Evolutionary conservation across 2,113 vertebrate species (phyloP).

Genomic region (Oenanthe oenanthe): DNA sequence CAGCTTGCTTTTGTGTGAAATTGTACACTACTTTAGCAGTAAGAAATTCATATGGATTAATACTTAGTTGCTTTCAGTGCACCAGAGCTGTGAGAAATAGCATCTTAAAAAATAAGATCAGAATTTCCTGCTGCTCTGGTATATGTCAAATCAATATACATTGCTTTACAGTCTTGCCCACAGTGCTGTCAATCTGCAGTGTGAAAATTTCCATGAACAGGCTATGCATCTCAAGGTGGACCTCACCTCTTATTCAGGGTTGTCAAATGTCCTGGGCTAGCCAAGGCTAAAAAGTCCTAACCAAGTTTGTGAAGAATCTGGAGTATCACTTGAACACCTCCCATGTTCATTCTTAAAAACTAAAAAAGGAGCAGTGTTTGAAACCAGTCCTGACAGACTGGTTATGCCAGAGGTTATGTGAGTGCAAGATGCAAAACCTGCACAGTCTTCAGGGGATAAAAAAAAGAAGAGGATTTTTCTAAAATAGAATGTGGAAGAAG

Average conservation of each 20-base stretch:
- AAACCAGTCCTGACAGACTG: not conserved
- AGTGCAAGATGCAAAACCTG: not conserved
- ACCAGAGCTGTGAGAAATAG: not conserved
- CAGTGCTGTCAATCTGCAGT: not conserved
- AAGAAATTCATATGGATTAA: not conserved
- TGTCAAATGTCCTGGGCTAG: not conserved
- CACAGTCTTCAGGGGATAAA: not conserved
- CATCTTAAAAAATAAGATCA: not conserved
- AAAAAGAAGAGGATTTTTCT: not conserved
- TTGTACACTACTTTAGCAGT: not conserved
- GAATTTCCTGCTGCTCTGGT: not conserved
- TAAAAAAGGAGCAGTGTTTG: not conserved
- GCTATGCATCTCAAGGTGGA: fast-evolving
- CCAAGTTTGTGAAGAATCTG: not conserved
- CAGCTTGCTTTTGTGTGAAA: not conserved
- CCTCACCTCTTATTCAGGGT: not conserved
- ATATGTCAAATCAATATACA: not conserved
- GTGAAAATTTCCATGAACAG: not conserved
- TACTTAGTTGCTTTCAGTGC: not conserved
- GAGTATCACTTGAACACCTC: not conserved
- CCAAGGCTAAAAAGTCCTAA: not conserved
- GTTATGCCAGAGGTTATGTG: not conserved
- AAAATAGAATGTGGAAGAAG: not conserved
- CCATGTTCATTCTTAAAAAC: not conserved
- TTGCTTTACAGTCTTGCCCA: not conserved